Evolutionary conservation across 2,888 invertebrate species (phyloP), one percentile per base, ranked within the genome.

Genomic region (Calliphora vomitoria): DNA sequence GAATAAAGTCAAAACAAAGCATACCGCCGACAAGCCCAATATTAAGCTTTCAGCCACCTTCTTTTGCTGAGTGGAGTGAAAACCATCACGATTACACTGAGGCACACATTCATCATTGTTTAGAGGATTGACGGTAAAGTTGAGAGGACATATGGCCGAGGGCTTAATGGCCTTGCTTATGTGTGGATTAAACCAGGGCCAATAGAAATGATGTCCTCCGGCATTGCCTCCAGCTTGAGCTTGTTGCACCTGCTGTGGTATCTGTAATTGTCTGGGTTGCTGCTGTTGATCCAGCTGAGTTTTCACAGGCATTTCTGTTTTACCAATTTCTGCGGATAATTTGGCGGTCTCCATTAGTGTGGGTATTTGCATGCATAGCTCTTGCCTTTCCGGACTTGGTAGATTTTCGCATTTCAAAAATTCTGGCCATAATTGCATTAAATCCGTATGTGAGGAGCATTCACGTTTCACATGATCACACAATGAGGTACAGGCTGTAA

Each of bases 401-500:
- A 98, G 96, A 25, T 96, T 95, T 2, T 96, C 95, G 92, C 98
- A 98, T 93, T 97, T 96, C 76, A 97, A 94, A 89, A 97, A 95
- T 50, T 95, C 94, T 5, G 97, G 96, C 96, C 97, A 97, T 88
- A 96, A 95, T 64, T 94, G 94, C 86, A 94, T 94, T 86, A 98
- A 94, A 38, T 96, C 95, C 0, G 96, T 96, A 89, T 95, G 94
- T 0, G 90, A 88, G 0, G 89, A 87, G 93, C 98, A 98, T 91
- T 97, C 97, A 4, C 94, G 94, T 89, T 95, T 95, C 8, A 97
- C 97, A 90, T 96, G 95, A 91, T 97, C 96, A 94, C 98, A 98
- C 89, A 98, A 96, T 35, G 97, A 96, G 87, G 97, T 95, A 94
- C 98, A 98, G 11, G 97, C 97, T 85, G 97, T 97, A 87, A 98